Percentiles rank a stretch among this genome's conserved stretches.
Conservation (phyloP, 2,113 vertebrate genomes). For the Crotalus helleri region DNA sequence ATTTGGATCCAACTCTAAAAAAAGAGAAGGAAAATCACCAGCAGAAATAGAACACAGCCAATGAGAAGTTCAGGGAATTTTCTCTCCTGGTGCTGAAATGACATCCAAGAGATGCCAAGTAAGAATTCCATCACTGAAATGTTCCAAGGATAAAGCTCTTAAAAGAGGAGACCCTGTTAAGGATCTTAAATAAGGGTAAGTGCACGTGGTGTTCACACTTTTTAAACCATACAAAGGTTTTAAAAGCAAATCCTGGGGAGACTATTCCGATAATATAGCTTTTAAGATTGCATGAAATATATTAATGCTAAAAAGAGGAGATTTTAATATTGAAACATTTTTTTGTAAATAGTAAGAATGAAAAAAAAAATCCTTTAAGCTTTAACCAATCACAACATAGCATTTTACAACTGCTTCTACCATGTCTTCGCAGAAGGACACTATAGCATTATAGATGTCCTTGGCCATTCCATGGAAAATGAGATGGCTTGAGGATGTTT, state of each 20-base stretch:
- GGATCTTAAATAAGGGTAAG: not conserved
- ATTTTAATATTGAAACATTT: not conserved
- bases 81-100: not conserved
- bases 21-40: not conserved
- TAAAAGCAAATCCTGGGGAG: not conserved
- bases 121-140: not conserved
- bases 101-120: not conserved
- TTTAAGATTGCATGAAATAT: not conserved
- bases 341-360: not conserved
- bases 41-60: not conserved
- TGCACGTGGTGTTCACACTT: not conserved
- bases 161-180: not conserved
- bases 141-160: not conserved
- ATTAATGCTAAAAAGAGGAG: not conserved
- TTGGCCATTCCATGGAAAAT: not conserved
- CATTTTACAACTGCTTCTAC: not conserved
- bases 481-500: not conserved
- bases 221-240: not conserved
- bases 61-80: not conserved
- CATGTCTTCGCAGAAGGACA: not conserved
- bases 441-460: not conserved
- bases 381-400: not conserved
- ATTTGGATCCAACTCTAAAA: not conserved
- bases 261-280: not conserved
- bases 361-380: not conserved